Evolutionary conservation across 2,797 vertebrate species (phyloP), one percentile per base, ranked within the genome.

Genomic region (Macrochelys suwanniensis): DNA sequence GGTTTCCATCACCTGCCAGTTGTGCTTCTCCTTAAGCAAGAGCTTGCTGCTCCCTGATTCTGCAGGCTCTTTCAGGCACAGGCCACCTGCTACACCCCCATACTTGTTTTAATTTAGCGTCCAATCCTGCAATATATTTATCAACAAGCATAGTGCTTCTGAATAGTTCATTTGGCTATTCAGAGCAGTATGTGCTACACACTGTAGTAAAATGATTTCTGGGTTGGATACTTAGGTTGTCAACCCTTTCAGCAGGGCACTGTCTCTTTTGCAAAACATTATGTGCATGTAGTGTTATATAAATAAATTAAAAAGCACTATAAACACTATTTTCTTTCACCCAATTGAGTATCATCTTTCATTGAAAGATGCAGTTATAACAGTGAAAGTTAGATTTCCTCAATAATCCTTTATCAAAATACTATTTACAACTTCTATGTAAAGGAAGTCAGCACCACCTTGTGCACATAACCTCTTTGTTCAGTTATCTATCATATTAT

Each of bases 401-500:
- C 68, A 71, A 17, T n/a, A 84, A 47, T 2, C 68, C 17, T 28
- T 42, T 92, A 54, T 78, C 28, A 86, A n/a, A n/a, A 2, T 57
- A 71, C 3, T 49, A 57, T n/a, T 89, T 31, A 17, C 80, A 81
- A 25, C 25, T n/a, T 42, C 10, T 74, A 0, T 1, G 45, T 33
- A 37, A 87, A 53, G 21, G 5, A 37, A 89, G 5, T 12, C 21
- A 47, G 31, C 4, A 79, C 1, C 42, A 84, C 4, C 53, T 81
- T 84, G 11, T n/a, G 53, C 50, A 77, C 2, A 31, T 31, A 9
- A 54, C 76, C 56, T 26, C 0, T 5, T 4, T 15, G 47, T 57
- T 90, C 49, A 17, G 17, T 33, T 19, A 3, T 53, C 56, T 12
- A 37, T 13, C 25, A 15, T 9, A 2, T 0, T 0, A 0, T 71